phyloP scores from a whole-genome alignment of 2,797 vertebrate species.

The Chelidonichthys spinosus region DNA sequence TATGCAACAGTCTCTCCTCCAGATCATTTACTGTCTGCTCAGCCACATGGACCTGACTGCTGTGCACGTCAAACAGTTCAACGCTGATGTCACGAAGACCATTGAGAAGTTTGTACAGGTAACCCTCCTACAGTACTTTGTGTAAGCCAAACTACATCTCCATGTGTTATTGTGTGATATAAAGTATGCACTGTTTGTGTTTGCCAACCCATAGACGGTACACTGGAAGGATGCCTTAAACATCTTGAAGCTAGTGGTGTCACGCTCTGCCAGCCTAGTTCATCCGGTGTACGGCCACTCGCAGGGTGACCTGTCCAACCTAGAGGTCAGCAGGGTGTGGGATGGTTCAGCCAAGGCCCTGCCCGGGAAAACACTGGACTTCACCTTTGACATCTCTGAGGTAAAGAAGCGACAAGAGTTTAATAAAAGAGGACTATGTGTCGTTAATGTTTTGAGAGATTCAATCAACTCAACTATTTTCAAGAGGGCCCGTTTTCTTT shows the following conservation, averaged over 20 bases:
- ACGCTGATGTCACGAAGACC: slow-evolving; percentile 94
- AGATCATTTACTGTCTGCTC: slow-evolving; percentile 97
- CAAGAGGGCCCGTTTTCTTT: background rate
- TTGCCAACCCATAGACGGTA: slow-evolving; percentile 83
- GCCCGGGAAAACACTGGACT: slow-evolving; percentile 97
- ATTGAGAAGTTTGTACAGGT: slow-evolving; percentile 99
- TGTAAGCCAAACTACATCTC: background rate
- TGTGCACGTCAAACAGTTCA: slow-evolving; percentile 96
- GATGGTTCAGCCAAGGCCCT: slow-evolving; percentile 95
- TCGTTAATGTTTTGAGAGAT: background rate
- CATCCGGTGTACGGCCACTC: slow-evolving; percentile 92
- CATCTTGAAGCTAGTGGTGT: slow-evolving; percentile 96
- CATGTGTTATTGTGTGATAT: background rate
- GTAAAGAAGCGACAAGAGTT: slow-evolving; percentile 69
- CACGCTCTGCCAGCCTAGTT: slow-evolving; percentile 95
- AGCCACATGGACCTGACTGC: slow-evolving; percentile 96
- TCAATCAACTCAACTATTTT: slow-evolving; percentile 8
- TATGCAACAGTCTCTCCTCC: slow-evolving; percentile 96
- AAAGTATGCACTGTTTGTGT: slow-evolving; percentile 7
- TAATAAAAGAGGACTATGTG: background rate
- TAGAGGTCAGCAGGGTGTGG: slow-evolving; percentile 96
- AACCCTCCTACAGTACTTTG: slow-evolving; percentile 9
- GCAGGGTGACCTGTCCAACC: slow-evolving; percentile 91
- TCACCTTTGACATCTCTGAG: slow-evolving; percentile 99
- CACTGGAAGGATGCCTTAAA: slow-evolving; percentile 99